These are phyloP conservation scores for Platycheirus rosarum DNA, from an alignment of 2,888 invertebrate species.

Conservation along the genomic window DNA sequence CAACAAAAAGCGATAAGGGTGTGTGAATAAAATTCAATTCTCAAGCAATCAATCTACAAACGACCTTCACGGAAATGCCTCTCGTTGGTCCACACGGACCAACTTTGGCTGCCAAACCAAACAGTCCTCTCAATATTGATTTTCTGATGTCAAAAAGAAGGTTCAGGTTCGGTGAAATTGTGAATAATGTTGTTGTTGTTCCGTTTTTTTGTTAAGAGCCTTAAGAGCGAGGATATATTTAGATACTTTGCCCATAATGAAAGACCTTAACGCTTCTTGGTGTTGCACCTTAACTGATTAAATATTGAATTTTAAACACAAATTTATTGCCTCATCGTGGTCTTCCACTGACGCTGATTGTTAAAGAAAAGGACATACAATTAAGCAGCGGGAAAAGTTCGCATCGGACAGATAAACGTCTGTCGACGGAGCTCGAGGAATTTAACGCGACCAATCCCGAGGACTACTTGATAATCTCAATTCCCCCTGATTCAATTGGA, in stretches of 20 bases:
- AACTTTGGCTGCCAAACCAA: conserved; percentile 17
- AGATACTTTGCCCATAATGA: no score
- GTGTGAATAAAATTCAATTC: conserved; percentile 25
- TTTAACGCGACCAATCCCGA: background rate
- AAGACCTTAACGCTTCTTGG: no score
- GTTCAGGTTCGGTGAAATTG: background rate
- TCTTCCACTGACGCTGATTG: no score
- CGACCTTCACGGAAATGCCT: conserved; percentile 39
- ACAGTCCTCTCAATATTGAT: conserved; percentile 42
- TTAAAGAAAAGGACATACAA: background rate
- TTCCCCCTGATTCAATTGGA: conserved; percentile 55
- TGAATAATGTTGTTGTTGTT: background rate
- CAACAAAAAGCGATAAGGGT: no score
- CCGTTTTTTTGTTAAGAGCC: background rate
- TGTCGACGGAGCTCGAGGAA: background rate
- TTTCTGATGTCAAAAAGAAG: conserved; percentile 37
- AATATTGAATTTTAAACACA: conserved; percentile 57
- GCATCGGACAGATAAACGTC: no score
- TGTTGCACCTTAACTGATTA: conserved; percentile 47
- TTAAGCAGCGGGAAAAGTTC: no score
- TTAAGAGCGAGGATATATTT: background rate
- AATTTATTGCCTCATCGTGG: background rate
- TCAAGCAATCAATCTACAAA: conserved; percentile 57
- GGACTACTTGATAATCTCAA: conserved; percentile 47
- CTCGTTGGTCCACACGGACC: conserved; percentile 29